Evolutionary conservation across 92 coral and sea anemone genomes (phyloP), one percentile per base, ranked within the genome.

Genomic region (Muricea muricata): DNA sequence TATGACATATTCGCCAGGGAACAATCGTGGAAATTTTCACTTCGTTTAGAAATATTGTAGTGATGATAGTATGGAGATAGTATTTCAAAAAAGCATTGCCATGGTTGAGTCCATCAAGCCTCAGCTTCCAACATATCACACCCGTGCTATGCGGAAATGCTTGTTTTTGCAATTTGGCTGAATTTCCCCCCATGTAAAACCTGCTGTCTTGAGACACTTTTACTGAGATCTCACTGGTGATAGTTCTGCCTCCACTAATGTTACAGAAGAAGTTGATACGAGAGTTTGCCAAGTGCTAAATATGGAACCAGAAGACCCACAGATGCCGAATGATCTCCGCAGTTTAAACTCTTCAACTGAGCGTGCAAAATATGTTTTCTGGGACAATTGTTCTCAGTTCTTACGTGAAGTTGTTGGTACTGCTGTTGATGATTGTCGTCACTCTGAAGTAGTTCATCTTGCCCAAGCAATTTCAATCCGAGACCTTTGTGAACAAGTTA

Each of bases 191-290:
- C 68, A 60, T 3, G 68, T 60, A 60, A 60, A 60, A 60, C 68
- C 68, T 60, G 68, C 68, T 60, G 68, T 60, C 68, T 35, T 79
- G 45, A 58, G 84, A 60, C 71, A 79, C 17, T 57, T 79, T 46
- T 79, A 57, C 52, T 46, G 47, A 10, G 63, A 11, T 11, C 18
- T 68, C 12, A 82, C 86, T 35, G 79, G 78, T 0, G 79, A 82
- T 41, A 68, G 20, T 17, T 82, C 86, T 18, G 24, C n/a, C 2
- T 29, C 79, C 29, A 1, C 30, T 24, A 7, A 69, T 15, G 68
- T 69, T 11, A 50, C 1, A 0, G 70, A 82, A 50, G 25, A 82
- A 23, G 69, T 82, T n/a, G 86, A 82, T 24, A 72, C 45, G 57
- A 11, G 79, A 0, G 86, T 68, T 60, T 54, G 12, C 60, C 39